phyloP scores from a whole-genome alignment of 2,113 vertebrate genomes.

The Sturnus vulgaris region DNA sequence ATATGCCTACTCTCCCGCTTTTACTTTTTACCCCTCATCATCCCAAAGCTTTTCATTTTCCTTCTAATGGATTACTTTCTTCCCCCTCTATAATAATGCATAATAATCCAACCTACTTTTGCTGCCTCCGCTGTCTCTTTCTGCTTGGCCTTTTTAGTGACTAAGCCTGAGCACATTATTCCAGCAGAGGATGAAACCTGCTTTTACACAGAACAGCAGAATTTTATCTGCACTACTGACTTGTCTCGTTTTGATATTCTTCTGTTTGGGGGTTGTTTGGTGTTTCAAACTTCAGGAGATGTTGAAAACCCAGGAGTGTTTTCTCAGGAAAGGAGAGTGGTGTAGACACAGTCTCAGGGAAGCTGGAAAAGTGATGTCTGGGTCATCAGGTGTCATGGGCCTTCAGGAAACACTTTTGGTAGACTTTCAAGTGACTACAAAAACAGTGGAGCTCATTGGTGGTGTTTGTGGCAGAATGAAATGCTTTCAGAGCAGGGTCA shows the following conservation, averaged over 20 bases:
- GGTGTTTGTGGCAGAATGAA: not conserved
- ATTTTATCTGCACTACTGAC: not conserved
- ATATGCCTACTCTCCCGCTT: not conserved
- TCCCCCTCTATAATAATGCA: not conserved
- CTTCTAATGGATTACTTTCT: slow-evolving; percentile 27
- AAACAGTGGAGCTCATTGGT: not conserved
- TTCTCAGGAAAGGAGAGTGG: not conserved
- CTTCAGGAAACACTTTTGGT: not conserved
- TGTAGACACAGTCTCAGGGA: not conserved
- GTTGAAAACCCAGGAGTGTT: not conserved
- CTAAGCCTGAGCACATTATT: slow-evolving; percentile 16
- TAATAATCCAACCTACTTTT: slow-evolving; percentile 19
- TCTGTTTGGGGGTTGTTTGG: not conserved
- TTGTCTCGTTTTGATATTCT: not conserved
- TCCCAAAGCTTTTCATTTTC: slow-evolving; percentile 27
- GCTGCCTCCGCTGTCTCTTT: not conserved
- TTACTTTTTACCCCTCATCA: slow-evolving; percentile 16
- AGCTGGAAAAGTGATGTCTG: not conserved
- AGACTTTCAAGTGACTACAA: not conserved
- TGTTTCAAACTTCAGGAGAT: not conserved
- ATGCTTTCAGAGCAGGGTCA: not conserved
- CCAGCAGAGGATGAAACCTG: not conserved
- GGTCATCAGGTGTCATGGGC: not conserved
- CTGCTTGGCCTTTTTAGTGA: slow-evolving; percentile 10
- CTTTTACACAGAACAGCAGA: not conserved